These are phyloP conservation scores for Phalacrocorax brasilianus DNA, from an alignment of 2,113 vertebrate genomes.

Conservation along the genomic window DNA sequence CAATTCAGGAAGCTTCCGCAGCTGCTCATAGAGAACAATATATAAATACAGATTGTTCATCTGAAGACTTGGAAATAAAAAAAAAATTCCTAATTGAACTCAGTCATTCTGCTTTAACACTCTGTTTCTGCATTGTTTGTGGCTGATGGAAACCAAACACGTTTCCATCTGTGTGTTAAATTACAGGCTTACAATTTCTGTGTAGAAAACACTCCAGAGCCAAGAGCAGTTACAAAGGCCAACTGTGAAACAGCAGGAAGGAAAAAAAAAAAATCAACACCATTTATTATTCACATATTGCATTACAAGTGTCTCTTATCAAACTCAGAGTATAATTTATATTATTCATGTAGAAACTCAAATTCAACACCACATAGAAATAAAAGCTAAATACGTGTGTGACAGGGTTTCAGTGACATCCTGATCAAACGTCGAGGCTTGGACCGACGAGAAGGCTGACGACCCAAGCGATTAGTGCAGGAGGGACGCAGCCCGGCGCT, in stretches of 20 bases:
- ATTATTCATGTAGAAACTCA: slow-evolving; percentile 73
- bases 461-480: slow-evolving; percentile 43
- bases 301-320: slow-evolving; percentile 67
- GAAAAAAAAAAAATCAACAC: slow-evolving; percentile 70
- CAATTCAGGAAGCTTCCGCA: slow-evolving; percentile 5
- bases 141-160: not conserved
- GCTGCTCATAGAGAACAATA: slow-evolving; percentile 36
- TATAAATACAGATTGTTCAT: slow-evolving; percentile 46
- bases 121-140: not conserved
- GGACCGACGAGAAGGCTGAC: not conserved
- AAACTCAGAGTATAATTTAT: slow-evolving; percentile 71
- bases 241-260: slow-evolving; percentile 78
- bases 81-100: not conserved
- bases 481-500: slow-evolving; percentile 37
- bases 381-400: slow-evolving; percentile 50
- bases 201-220: slow-evolving; percentile 53
- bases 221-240: slow-evolving; percentile 74
- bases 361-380: slow-evolving; percentile 55
- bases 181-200: not conserved
- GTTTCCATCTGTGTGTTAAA: not conserved
- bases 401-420: slow-evolving; percentile 63
- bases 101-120: not conserved
- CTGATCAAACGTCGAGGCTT: not conserved
- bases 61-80: not conserved
- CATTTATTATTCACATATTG: slow-evolving; percentile 81